Percentiles rank a stretch among this genome's conserved stretches.
These are phyloP conservation scores for Agonum fuliginosum DNA, from an alignment of 2,888 invertebrate species.

Conservation along the genomic window DNA sequence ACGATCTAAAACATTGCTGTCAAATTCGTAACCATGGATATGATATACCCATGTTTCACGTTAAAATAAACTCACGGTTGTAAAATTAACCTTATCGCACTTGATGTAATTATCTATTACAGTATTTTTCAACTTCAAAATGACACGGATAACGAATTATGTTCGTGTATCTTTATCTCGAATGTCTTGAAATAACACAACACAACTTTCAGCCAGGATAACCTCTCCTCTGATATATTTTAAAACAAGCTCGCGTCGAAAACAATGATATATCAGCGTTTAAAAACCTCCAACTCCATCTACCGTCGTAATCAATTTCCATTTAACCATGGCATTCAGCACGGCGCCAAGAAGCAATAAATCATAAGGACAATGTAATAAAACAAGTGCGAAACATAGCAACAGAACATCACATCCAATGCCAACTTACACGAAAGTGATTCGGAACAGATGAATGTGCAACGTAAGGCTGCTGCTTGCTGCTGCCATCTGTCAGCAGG, in stretches of 20 bases:
- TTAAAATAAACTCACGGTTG: no score
- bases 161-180: no score
- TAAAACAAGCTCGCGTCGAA: not conserved
- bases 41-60: no score
- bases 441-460: conserved; percentile 46
- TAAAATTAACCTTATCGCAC: no score
- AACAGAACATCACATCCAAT: conserved; percentile 14
- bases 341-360: conserved; percentile 6
- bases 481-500: conserved; percentile 4
- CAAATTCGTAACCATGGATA: no score
- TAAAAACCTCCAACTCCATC: not conserved
- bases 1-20: no score
- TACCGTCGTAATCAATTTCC: conserved; percentile 45
- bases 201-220: no score
- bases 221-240: no score
- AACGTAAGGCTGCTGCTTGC: not conserved
- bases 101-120: no score
- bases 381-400: not conserved
- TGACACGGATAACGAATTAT: no score
- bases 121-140: no score
- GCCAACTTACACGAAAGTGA: conserved; percentile 31
- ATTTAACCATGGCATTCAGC: conserved; percentile 44
- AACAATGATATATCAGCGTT: conserved; percentile 25
- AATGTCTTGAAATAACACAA: no score
- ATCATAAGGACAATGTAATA: conserved; percentile 37